Base-by-base conservation (phyloP, 2,113 vertebrate genomes). In the Takifugu bimaculatus region DNA sequence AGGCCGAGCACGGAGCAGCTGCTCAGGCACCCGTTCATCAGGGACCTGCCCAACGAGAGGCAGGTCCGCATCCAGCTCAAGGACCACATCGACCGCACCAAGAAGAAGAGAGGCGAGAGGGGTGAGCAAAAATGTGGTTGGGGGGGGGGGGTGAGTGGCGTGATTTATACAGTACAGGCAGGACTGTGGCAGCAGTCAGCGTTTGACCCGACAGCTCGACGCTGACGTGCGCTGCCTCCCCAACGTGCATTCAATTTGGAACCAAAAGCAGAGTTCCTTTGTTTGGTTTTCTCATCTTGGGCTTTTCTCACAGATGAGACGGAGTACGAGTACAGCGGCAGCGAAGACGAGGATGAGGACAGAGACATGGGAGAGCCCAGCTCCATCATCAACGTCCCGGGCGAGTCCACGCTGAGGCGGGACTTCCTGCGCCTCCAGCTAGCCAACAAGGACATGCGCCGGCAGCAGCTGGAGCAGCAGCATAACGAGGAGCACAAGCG, bases 11-110 rank as follows among this genome's bases (percentile, higher is more conserved):
- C 96, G 0, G 96, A 98, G 75, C 92, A 96, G 69, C 88, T 98
- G 70, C 93, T 97, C 86, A 95, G 94, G 51, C 96, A 98, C 20
- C 93, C 94, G 0, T 98, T 98, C 79, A 94, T 98, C 80, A 82
- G 92, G 65, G 94, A 96, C 64, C 91, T 96, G 65, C 91, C 93
- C 70, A 98, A 96, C 1, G 96, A 99, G 53, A 92, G 94, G 69
- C 94, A 97, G 87, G 86, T 97, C 87, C 95, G 95, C 87, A 99
- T 96, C 80, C 96, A 99, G 86, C 94, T 99, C 74, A 99, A 98
- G 86, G 97, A 99, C 87, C 96, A 99, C 81, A 99, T 99, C 4
- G 97, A 99, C 58, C 93, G 95, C 76, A 98, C 95, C 42, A 96
- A 96, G 86, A 98, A 98, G 90, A 98, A 95, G 82, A 79, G 95